phyloP scores from a whole-genome alignment of 2,888 invertebrate genomes.

The Villa cingulata region DNA sequence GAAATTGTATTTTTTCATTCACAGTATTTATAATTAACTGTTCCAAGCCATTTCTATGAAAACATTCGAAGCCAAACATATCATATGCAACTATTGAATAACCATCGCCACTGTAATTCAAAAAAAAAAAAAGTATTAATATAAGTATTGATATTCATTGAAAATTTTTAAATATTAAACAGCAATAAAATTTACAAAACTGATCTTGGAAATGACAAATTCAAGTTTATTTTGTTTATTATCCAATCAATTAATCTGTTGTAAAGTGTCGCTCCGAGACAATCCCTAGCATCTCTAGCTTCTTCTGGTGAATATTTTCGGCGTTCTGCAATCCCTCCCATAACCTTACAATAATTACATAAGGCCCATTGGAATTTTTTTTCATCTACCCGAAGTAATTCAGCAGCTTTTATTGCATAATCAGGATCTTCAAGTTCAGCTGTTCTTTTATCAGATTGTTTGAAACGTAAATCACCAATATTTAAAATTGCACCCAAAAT shows the following conservation, averaged over 20 bases:
- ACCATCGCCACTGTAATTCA: constrained; percentile 59
- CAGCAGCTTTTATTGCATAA: constrained; percentile 56
- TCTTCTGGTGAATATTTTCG: constrained; percentile 59
- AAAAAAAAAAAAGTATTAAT: no score
- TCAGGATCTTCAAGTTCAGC: constrained; percentile 62
- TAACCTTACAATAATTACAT: constrained; percentile 68
- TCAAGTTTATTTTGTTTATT: constrained; percentile 70
- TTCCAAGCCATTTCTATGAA: constrained; percentile 69
- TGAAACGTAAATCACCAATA: constrained; percentile 67
- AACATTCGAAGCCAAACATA: constrained; percentile 88
- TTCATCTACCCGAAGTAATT: constrained; percentile 60
- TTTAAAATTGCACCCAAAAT: constrained; percentile 60
- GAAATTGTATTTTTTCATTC: constrained; percentile 88
- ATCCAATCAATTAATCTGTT: constrained; percentile 79
- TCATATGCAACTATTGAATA: constrained; percentile 72
- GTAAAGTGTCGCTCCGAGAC: constrained; percentile 72
- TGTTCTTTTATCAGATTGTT: constrained; percentile 45
- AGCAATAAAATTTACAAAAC: constrained; percentile 60
- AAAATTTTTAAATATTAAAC: no score
- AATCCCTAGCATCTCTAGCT: constrained; percentile 71
- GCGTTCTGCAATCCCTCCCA: constrained; percentile 42
- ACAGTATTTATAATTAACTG: constrained; percentile 79
- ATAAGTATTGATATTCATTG: no score
- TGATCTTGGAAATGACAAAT: constrained; percentile 67
- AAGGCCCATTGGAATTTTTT: constrained; percentile 76